Conservation (phyloP, 2,113 vertebrate genomes). For the Sinocyclocheilus rhinocerous region DNA sequence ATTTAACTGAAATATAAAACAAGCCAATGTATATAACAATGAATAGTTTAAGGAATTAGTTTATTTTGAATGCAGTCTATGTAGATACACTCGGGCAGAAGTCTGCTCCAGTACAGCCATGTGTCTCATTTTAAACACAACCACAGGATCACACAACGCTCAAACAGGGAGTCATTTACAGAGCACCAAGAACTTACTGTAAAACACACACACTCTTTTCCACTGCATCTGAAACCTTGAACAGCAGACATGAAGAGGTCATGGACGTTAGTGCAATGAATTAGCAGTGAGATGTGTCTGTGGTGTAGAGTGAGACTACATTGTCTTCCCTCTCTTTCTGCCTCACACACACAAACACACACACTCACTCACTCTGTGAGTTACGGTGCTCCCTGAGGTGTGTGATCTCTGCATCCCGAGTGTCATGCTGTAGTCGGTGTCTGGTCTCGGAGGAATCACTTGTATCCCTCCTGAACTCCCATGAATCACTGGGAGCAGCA, state of each 20-base stretch:
- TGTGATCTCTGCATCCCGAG: constrained; percentile 43
- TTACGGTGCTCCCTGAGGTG: constrained; percentile 39
- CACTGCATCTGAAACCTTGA: background rate
- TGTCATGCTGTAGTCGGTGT: constrained; percentile 30
- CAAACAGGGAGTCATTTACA: constrained; percentile 25
- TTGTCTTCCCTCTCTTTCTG: constrained; percentile 8
- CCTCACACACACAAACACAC: constrained; percentile 16
- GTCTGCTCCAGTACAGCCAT: constrained; percentile 6
- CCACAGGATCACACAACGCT: constrained; percentile 3
- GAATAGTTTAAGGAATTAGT: background rate
- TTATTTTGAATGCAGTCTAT: background rate
- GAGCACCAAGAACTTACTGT: background rate
- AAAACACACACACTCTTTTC: background rate
- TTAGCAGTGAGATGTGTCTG: background rate
- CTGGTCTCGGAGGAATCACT: constrained; percentile 41
- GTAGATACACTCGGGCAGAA: background rate
- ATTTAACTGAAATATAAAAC: background rate
- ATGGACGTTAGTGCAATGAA: constrained; percentile 2
- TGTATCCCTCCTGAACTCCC: constrained; percentile 44
- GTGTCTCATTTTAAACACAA: constrained; percentile 36
- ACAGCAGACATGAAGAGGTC: constrained; percentile 7
- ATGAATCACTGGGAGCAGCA: constrained; percentile 38
- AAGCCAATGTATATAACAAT: background rate
- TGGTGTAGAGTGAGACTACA: background rate
- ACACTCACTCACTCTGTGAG: constrained; percentile 36